These are phyloP conservation scores for Azorinus chamasolen DNA, from an alignment of 2,888 invertebrate genomes.

Conservation along the genomic window DNA sequence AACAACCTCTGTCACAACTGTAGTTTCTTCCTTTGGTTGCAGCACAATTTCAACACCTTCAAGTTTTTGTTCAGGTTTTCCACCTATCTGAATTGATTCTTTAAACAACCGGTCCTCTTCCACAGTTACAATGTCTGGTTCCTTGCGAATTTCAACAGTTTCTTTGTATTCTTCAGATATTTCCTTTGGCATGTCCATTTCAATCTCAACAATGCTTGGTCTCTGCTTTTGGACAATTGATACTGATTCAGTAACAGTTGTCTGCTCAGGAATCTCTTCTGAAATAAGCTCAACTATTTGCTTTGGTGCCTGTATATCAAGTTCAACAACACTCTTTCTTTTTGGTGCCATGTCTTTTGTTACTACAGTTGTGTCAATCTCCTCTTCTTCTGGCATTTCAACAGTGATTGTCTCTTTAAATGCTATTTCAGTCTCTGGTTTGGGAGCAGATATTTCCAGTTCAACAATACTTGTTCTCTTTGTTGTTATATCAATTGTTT, in stretches of 20 bases:
- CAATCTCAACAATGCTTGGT: slow-evolving; percentile 7
- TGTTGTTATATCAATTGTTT: slow-evolving; percentile 45
- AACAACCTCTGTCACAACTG: slow-evolving; percentile 1
- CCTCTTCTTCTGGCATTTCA: slow-evolving; percentile 4
- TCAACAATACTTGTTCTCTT: slow-evolving; percentile 31
- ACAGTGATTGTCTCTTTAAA: not conserved
- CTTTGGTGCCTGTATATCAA: not conserved
- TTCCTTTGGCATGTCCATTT: slow-evolving; percentile 9
- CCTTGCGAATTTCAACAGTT: slow-evolving; percentile 33
- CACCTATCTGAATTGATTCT: slow-evolving; percentile 38
- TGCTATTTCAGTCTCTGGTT: slow-evolving; percentile 16
- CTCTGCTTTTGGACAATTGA: too few relatives aligned
- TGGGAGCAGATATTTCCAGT: slow-evolving; percentile 30
- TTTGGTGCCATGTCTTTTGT: slow-evolving; percentile 5
- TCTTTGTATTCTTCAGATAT: slow-evolving; percentile 20
- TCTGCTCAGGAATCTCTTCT: slow-evolving; percentile 1
- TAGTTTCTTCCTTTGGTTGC: slow-evolving; percentile 30
- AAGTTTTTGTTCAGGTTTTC: slow-evolving; percentile 32
- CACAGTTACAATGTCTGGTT: slow-evolving; percentile 16
- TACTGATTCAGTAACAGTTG: slow-evolving; percentile 18
- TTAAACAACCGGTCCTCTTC: slow-evolving; percentile 29
- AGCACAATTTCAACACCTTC: slow-evolving; percentile 36
- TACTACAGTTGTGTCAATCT: not conserved
- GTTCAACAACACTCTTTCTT: too few relatives aligned
- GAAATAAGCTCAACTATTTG: not conserved